Percentiles rank a stretch among this genome's conserved stretches.
These are phyloP conservation scores for Oxytorus armatus DNA, from an alignment of 2,888 invertebrate genomes.

Conservation along the genomic window DNA sequence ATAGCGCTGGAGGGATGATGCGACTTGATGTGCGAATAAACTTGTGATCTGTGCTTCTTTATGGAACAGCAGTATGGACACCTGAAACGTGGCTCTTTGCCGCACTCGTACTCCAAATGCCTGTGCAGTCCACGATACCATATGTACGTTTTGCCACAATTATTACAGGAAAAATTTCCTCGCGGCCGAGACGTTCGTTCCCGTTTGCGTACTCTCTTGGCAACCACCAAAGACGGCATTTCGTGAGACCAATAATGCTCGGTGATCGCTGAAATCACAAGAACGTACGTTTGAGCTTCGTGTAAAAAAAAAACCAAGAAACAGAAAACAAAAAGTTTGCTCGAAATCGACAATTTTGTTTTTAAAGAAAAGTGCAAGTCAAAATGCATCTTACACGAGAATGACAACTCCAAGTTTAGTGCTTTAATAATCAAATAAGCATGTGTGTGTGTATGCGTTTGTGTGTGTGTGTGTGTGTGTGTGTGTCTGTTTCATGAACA, in stretches of 20 bases:
- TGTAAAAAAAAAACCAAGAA: too few species aligned
- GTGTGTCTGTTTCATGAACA: too few species aligned
- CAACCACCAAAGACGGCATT: neutral
- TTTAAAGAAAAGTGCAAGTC: neutral
- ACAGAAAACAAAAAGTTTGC: too few species aligned
- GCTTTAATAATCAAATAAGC: neutral
- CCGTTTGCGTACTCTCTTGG: conserved; percentile 14
- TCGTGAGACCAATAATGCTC: conserved; percentile 33
- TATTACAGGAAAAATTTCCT: conserved; percentile 68
- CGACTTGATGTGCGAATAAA: conserved; percentile 77
- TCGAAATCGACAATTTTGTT: too few species aligned
- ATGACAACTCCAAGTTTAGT: neutral
- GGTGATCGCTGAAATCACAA: conserved; percentile 61
- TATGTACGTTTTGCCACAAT: conserved; percentile 78
- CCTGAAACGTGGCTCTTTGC: conserved; percentile 79
- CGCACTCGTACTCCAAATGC: conserved; percentile 82
- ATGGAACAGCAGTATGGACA: conserved; percentile 79
- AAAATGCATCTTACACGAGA: neutral
- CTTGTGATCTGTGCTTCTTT: conserved; percentile 76
- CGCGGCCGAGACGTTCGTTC: conserved; percentile 10
- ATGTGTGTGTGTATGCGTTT: too few species aligned
- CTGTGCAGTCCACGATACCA: conserved; percentile 76
- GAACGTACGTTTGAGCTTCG: conserved; percentile 2
- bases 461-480: too few species aligned
- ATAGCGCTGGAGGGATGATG: conserved; percentile 73